Evolutionary conservation across 2,888 invertebrate genomes (phyloP).

Genomic region (Hemicrepidius hirtus): DNA sequence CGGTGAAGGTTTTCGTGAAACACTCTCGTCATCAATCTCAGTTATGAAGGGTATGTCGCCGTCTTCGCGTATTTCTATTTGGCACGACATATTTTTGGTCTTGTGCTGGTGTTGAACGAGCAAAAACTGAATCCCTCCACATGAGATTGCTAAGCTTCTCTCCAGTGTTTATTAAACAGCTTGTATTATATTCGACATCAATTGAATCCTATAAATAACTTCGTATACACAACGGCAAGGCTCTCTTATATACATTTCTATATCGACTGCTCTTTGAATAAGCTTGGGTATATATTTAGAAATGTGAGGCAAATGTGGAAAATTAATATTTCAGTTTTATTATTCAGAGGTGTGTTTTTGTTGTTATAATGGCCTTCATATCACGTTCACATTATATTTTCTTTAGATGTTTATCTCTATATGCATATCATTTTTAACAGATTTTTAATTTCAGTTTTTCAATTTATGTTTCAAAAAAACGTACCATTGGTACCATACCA

Average conservation of each 20-base stretch:
- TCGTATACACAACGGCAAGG: slow-evolving; percentile 30
- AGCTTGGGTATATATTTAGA: slow-evolving; percentile 4
- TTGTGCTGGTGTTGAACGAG: slow-evolving; percentile 5
- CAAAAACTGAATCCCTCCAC: slow-evolving; percentile 32
- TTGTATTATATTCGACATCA: slow-evolving; percentile 43
- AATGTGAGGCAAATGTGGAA: background rate
- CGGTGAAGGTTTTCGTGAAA: slow-evolving; percentile 6
- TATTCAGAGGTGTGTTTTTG: background rate
- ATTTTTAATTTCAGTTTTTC: no score
- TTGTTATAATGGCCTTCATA: no score
- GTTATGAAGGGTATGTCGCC: slow-evolving; percentile 36
- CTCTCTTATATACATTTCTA: slow-evolving; percentile 32
- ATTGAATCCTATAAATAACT: slow-evolving; percentile 47
- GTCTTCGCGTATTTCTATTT: slow-evolving; percentile 35
- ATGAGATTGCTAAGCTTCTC: slow-evolving; percentile 30
- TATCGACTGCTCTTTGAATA: slow-evolving; percentile 36
- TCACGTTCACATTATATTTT: no score
- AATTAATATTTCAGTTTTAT: background rate
- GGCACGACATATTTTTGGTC: slow-evolving; percentile 31
- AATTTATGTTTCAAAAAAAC: no score
- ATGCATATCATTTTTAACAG: no score
- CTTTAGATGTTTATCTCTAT: no score
- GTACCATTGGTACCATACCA: no score
- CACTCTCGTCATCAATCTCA: slow-evolving; percentile 27
- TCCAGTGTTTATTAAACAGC: slow-evolving; percentile 40